Evolutionary conservation across 1,140 invertebrate genomes (phyloP).

Genomic region (Eriosoma lanigerum): DNA sequence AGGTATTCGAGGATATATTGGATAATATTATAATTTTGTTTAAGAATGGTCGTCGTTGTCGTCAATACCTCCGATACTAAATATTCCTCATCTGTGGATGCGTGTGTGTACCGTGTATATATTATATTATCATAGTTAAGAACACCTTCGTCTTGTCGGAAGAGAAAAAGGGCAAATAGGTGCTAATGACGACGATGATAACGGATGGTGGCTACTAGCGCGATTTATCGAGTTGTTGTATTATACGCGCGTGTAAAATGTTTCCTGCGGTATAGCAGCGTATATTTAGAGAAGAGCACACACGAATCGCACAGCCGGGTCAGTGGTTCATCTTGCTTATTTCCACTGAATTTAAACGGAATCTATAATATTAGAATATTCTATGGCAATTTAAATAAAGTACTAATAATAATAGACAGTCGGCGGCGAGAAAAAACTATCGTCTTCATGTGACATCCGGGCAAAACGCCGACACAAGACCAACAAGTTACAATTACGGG

Average conservation of each 20-base stretch:
- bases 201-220: conserved; percentile 9
- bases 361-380: background rate
- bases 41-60: background rate
- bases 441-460: too few species aligned
- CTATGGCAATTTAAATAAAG: too few species aligned
- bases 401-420: too few species aligned
- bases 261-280: background rate
- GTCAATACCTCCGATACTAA: background rate
- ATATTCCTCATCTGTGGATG: conserved; percentile 27
- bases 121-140: too few species aligned
- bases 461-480: background rate
- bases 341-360: background rate
- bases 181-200: background rate
- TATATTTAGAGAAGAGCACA: background rate
- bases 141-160: background rate
- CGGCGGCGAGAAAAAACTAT: background rate
- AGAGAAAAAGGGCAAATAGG: conserved; percentile 26
- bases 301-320: background rate
- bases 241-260: background rate
- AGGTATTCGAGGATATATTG: too few species aligned
- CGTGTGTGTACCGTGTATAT: conserved; percentile 5
- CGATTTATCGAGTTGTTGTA: background rate
- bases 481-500: too few species aligned
- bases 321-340: background rate
- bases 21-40: too few species aligned